Evolutionary conservation across 2,888 invertebrate species (phyloP).

Genomic region (Amblyjoppa fuscipennis): DNA sequence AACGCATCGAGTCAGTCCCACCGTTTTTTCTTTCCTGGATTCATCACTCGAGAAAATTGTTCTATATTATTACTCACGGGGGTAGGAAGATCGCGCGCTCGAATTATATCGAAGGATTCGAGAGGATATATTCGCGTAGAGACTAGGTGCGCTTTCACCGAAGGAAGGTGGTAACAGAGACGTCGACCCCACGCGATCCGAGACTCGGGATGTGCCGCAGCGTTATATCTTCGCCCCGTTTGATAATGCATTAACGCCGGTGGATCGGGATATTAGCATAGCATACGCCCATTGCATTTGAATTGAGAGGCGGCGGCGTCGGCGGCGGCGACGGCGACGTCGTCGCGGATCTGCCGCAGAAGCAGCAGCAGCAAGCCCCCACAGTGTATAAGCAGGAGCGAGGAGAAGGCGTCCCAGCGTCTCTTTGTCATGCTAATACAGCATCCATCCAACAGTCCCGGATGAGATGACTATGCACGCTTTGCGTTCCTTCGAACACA

Average conservation of each 20-base stretch:
- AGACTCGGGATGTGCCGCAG: slow-evolving; percentile 71
- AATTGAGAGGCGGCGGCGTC: slow-evolving; percentile 81
- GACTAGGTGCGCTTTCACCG: slow-evolving; percentile 2
- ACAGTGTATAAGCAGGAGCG: slow-evolving; percentile 79
- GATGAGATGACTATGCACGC: slow-evolving; percentile 79
- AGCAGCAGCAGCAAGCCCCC: slow-evolving; percentile 72
- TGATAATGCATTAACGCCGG: slow-evolving; percentile 85
- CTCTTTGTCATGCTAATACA: slow-evolving; percentile 85
- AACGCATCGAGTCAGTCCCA: not conserved
- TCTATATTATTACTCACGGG: not conserved
- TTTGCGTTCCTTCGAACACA: slow-evolving; percentile 67
- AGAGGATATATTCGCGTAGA: not conserved
- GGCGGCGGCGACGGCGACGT: slow-evolving; percentile 61
- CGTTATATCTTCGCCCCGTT: slow-evolving; percentile 78
- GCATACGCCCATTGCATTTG: slow-evolving; percentile 85
- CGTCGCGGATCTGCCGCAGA: slow-evolving; percentile 59
- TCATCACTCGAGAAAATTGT: not conserved
- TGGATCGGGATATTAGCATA: slow-evolving; percentile 84
- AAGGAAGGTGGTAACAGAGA: slow-evolving; percentile 67
- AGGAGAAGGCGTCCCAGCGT: slow-evolving; percentile 84
- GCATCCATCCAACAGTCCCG: slow-evolving; percentile 79
- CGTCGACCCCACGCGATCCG: slow-evolving; percentile 68
- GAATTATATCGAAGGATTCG: slow-evolving; percentile 13
- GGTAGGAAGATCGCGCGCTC: not conserved
- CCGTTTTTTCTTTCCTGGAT: not conserved